These are phyloP conservation scores for Bufotes viridis DNA, from an alignment of 2,797 vertebrate species.

Conservation along the genomic window DNA sequence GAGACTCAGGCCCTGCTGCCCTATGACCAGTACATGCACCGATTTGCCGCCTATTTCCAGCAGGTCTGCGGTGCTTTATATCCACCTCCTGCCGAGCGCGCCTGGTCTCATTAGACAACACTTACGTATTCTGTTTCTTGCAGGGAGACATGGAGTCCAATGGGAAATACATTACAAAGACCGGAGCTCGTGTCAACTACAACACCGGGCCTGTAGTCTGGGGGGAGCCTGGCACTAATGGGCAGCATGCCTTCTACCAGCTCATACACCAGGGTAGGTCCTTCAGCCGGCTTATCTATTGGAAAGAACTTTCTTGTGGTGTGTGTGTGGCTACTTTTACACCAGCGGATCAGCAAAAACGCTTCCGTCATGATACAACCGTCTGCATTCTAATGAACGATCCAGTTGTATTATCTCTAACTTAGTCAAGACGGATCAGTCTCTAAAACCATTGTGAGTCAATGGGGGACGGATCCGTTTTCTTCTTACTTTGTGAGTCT, in stretches of 20 bases:
- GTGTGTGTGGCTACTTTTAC: no score
- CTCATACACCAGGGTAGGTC: constrained; percentile 94
- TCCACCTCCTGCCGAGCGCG: background rate
- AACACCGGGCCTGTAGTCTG: constrained; percentile 95
- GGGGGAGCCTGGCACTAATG: constrained; percentile 98
- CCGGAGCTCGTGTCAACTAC: constrained; percentile 87
- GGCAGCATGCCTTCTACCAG: constrained; percentile 97
- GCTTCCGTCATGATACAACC: no score
- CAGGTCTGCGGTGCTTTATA: constrained; percentile 78
- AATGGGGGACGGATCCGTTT: no score
- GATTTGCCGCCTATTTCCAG: constrained; percentile 97
- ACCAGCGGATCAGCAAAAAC: no score
- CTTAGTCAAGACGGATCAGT: no score
- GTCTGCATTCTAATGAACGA: no score
- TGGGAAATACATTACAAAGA: constrained; percentile 93
- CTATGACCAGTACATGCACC: constrained; percentile 98
- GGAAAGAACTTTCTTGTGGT: no score
- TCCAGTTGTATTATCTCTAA: no score
- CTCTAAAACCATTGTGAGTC: no score
- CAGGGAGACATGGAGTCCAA: constrained; percentile 99
- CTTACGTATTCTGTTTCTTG: background rate
- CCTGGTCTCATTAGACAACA: background rate
- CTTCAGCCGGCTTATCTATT: no score
- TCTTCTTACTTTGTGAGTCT: no score
- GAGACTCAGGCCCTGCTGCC: constrained; percentile 94